A percentile compares a stretch with the other conserved stretches of the same genome.
These are phyloP conservation scores for Ranitomeya variabilis DNA, from an alignment of 2,113 vertebrate genomes.

Conservation along the genomic window DNA sequence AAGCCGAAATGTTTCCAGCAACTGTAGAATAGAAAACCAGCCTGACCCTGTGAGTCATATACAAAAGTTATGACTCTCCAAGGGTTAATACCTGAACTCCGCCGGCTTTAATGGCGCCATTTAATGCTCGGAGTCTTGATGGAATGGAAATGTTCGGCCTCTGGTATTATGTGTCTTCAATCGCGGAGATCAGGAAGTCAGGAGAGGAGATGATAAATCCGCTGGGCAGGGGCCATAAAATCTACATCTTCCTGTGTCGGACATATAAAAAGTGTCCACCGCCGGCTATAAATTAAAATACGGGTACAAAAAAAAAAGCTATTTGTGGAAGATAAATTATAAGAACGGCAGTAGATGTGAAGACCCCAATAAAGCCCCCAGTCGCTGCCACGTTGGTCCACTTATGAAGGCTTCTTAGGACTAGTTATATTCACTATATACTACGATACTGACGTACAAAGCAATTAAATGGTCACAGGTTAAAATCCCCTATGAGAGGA, in stretches of 20 bases:
- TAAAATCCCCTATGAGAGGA: too few species aligned
- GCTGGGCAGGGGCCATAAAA: slow-evolving; percentile 70
- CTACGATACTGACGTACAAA: too few species aligned
- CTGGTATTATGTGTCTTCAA: slow-evolving; percentile 59
- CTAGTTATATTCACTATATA: too few species aligned
- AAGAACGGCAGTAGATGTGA: not conserved
- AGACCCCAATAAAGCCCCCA: not conserved
- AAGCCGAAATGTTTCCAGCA: not conserved
- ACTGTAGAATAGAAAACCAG: not conserved
- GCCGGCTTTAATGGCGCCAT: slow-evolving; percentile 1
- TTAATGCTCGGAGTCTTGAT: slow-evolving; percentile 55
- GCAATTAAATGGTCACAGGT: too few species aligned
- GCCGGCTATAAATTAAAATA: slow-evolving; percentile 70
- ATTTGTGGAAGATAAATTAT: slow-evolving; percentile 68
- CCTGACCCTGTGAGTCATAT: not conserved
- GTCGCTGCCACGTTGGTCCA: too few species aligned
- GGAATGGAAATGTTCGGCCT: slow-evolving; percentile 60
- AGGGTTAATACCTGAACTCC: slow-evolving; percentile 18
- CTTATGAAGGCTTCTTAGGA: too few species aligned
- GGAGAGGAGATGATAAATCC: slow-evolving; percentile 68
- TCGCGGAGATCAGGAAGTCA: slow-evolving; percentile 65
- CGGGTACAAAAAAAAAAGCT: slow-evolving; percentile 67
- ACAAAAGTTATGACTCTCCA: not conserved
- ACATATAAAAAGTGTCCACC: slow-evolving; percentile 66
- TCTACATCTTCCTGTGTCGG: slow-evolving; percentile 68